Percentiles rank a stretch among this genome's conserved stretches.
Conservation (phyloP, 2,888 invertebrate species). For the Tachystola acroxantha region DNA sequence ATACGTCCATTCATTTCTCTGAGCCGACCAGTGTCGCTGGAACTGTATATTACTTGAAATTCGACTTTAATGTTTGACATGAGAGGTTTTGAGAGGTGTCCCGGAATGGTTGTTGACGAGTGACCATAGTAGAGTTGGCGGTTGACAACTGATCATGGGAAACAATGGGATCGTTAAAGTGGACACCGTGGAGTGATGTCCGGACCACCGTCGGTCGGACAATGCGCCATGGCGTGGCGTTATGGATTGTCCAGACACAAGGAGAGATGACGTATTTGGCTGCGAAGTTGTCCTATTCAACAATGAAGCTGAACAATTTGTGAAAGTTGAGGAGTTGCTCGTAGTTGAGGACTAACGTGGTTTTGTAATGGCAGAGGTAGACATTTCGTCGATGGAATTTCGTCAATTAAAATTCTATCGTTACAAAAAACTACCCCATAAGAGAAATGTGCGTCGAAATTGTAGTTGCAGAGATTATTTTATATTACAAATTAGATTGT, state of each 20-base stretch:
- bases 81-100: slow-evolving; percentile 17
- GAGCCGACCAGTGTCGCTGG: slow-evolving; percentile 21
- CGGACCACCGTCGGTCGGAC: slow-evolving; percentile 60
- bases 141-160: slow-evolving; percentile 64
- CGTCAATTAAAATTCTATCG: too few species aligned
- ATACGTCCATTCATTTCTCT: slow-evolving; percentile 54
- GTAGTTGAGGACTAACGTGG: too few species aligned
- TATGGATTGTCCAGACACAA: slow-evolving; percentile 25
- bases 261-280: slow-evolving; percentile 4
- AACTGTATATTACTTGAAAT: slow-evolving; percentile 16
- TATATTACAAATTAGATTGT: too few species aligned
- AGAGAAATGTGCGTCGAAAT: too few species aligned
- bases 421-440: too few species aligned
- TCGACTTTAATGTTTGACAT: slow-evolving; percentile 23
- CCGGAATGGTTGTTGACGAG: slow-evolving; percentile 11
- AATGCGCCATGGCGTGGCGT: slow-evolving; percentile 29
- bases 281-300: background rate
- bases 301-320: background rate
- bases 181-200: slow-evolving; percentile 58
- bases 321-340: background rate
- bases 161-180: slow-evolving; percentile 73
- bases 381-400: too few species aligned
- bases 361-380: too few species aligned
- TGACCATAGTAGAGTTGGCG: slow-evolving; percentile 38
- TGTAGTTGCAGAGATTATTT: too few species aligned